phyloP scores from a whole-genome alignment of 2,797 vertebrate species.

The Neomorphus geoffroyi region DNA sequence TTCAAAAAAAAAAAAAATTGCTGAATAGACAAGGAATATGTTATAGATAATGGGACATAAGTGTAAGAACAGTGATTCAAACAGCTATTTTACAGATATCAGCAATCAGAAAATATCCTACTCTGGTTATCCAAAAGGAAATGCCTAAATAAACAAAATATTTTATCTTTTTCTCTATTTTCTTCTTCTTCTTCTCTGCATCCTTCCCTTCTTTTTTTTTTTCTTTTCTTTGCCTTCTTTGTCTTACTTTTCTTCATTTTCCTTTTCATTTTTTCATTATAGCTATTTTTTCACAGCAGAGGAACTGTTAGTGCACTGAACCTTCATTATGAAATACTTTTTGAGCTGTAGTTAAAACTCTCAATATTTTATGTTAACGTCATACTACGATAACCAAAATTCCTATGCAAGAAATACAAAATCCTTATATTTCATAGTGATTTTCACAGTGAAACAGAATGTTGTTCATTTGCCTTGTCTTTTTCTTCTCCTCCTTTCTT shows the following conservation, averaged over 20 bases:
- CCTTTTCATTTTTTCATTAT: too few species aligned
- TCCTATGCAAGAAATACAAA: background rate
- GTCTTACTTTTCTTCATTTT: background rate
- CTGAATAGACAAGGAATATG: constrained; percentile 17
- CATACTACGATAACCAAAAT: background rate
- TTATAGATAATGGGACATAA: constrained; percentile 10
- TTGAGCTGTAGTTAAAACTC: background rate
- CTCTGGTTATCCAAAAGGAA: background rate
- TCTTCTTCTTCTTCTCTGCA: background rate
- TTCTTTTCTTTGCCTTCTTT: fast-evolving
- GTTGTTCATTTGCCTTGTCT: background rate
- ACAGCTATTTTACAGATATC: constrained; percentile 17
- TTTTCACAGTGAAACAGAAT: background rate
- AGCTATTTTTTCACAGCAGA: background rate
- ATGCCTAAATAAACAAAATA: background rate
- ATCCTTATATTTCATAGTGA: background rate
- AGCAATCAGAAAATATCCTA: constrained; percentile 36
- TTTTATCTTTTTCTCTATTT: background rate
- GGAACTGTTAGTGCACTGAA: background rate
- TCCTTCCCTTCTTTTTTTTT: fast-evolving
- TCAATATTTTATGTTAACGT: background rate
- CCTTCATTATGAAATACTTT: background rate
- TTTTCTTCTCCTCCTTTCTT: background rate
- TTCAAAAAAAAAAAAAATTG: constrained; percentile 31
- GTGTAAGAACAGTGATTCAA: background rate